Base-by-base conservation (phyloP, 2,113 vertebrate genomes). In the Callionymus lyra region DNA sequence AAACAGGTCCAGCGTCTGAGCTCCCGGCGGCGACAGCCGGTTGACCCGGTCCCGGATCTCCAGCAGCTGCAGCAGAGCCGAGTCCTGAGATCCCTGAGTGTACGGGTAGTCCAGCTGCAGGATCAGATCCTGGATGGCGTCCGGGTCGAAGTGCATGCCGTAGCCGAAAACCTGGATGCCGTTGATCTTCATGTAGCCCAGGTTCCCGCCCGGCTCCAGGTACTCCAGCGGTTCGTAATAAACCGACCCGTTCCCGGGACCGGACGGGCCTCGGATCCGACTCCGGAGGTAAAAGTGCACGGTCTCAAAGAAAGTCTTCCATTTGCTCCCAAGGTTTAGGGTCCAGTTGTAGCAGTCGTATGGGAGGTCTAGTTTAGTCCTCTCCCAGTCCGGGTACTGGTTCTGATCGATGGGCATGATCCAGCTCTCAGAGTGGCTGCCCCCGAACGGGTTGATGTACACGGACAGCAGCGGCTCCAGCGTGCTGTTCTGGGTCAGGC, bases 221-320 rank as follows among this genome's bases (percentile, higher is more conserved):
- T 84, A 85, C 60, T 88, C 87, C 71, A 88, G 41, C 0, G 87
- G 85, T 59, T 88, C 86, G 1, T 83, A 86, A 57, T 82, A 85
- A 31, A 78, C 56, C 2, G 74, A 83, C 41, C 78, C 75, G 10
- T 86, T 87, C 32, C 77, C 82, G 0, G 53, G 70, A 14, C 47
- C 46, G 0, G 79, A 65, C 4, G 77, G 63, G 2, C 80, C 77
- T 59, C 74, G 77, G 61, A 88, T 75, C 8, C 85, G 81, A 53
- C 87, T 87, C 47, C 86, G 72, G 18, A 89, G 74, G 57, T 89
- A 88, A 67, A 89, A 82, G 68, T 89, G 87, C n/a, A 89, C 83
- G 0, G 87, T 89, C 70, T 89, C 86, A 47, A 89, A 88, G 85
- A 89, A 87, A 0, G 85, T 88, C 72, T 88, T 89, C 87, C 87